These are phyloP conservation scores for Malurus alboscapulatus DNA, from an alignment of 2,113 vertebrate species.

Conservation along the genomic window DNA sequence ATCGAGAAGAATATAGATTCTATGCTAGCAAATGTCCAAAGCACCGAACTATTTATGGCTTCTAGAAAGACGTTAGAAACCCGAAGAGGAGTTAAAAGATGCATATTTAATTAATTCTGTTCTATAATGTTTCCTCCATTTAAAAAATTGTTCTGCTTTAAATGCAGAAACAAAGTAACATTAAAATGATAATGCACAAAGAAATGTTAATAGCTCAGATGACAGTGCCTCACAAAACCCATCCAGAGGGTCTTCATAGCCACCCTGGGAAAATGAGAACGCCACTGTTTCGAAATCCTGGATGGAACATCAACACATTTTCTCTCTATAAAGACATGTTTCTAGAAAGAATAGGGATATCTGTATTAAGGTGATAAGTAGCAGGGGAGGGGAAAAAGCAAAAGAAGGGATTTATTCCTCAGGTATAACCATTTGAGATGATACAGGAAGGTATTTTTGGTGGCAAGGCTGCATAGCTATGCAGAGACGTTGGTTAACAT, in stretches of 20 bases:
- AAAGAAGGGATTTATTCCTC: neutral
- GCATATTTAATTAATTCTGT: neutral
- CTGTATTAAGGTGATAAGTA: neutral
- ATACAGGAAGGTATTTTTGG: fast-evolving
- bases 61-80: neutral
- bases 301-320: neutral
- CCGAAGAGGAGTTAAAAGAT: neutral
- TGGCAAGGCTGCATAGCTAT: neutral
- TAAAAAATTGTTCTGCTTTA: neutral
- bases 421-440: neutral
- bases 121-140: neutral
- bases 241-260: neutral
- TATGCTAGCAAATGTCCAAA: neutral
- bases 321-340: neutral
- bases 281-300: neutral
- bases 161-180: neutral
- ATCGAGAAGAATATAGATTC: neutral
- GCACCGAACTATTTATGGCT: neutral
- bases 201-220: neutral
- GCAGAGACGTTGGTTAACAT: neutral
- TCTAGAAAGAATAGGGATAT: neutral
- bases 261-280: neutral
- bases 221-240: neutral
- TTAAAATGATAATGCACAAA: neutral
- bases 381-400: neutral